Percentiles rank a stretch among this genome's conserved stretches.
Evolutionary conservation across 2,797 vertebrate genomes (phyloP).

Genomic region (Heterohyrax brucei): DNA sequence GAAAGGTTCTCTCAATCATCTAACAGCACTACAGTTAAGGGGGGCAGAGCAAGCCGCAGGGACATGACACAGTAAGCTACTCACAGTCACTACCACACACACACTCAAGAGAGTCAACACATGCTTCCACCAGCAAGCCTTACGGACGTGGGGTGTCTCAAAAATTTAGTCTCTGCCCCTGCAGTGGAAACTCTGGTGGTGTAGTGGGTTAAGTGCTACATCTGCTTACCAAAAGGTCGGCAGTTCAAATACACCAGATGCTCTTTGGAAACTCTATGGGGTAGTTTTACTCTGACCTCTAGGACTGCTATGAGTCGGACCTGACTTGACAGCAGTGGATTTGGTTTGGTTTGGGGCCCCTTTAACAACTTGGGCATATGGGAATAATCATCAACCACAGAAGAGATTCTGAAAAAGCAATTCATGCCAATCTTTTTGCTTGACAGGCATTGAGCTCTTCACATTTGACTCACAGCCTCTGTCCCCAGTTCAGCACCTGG

Average conservation of each 20-base stretch:
- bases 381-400: background rate
- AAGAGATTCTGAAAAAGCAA: background rate
- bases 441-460: background rate
- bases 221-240: no score
- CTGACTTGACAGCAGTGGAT: no score
- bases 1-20: conserved; percentile 50
- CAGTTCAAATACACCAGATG: no score
- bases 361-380: background rate
- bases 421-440: background rate
- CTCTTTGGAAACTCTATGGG: no score
- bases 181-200: no score
- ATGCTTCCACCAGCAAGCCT: background rate
- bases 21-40: background rate
- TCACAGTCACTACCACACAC: background rate
- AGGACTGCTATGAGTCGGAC: no score
- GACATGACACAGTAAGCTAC: background rate
- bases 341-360: no score
- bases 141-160: background rate
- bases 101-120: background rate
- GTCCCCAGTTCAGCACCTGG: background rate
- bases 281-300: no score
- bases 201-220: no score
- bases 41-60: background rate
- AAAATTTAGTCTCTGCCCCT: background rate
- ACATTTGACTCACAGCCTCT: background rate